Conservation (phyloP, 2,797 vertebrate species). For the Helarctos malayanus region DNA sequence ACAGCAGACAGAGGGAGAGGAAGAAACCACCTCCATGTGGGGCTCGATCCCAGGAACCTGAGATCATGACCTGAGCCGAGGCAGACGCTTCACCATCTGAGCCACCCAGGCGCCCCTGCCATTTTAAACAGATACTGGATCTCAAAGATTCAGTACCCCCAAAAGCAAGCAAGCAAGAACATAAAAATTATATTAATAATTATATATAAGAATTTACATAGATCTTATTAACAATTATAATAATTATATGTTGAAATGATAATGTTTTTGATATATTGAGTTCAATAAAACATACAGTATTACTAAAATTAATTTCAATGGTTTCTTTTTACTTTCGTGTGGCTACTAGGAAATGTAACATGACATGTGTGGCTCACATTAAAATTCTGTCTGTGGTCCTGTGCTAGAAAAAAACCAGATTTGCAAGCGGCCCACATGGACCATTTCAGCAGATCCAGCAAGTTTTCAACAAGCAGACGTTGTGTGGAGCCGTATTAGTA, state of each 20-base stretch:
- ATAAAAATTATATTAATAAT: not conserved
- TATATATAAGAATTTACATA: not conserved
- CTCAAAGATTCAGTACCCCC: not conserved
- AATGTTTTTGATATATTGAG: not conserved
- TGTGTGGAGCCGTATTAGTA: not conserved
- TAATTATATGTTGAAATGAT: not conserved
- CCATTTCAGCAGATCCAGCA: not conserved
- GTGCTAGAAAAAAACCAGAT: not conserved
- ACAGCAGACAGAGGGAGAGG: too few relatives aligned
- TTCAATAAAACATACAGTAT: not conserved
- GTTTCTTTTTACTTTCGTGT: not conserved
- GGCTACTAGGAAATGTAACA: not conserved
- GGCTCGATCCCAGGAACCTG: too few relatives aligned
- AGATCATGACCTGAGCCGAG: too few relatives aligned
- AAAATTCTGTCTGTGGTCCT: not conserved
- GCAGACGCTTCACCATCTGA: too few relatives aligned
- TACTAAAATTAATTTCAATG: not conserved
- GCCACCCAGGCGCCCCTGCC: too few relatives aligned
- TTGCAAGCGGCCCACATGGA: not conserved
- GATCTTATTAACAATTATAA: not conserved
- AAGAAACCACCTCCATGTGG: too few relatives aligned
- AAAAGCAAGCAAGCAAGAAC: not conserved
- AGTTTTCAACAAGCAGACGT: too few relatives aligned
- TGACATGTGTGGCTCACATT: rapidly evolving
- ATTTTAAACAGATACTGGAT: not conserved